Base-by-base conservation (phyloP, 2,113 vertebrate genomes). In the Crotalus viridis region DNA sequence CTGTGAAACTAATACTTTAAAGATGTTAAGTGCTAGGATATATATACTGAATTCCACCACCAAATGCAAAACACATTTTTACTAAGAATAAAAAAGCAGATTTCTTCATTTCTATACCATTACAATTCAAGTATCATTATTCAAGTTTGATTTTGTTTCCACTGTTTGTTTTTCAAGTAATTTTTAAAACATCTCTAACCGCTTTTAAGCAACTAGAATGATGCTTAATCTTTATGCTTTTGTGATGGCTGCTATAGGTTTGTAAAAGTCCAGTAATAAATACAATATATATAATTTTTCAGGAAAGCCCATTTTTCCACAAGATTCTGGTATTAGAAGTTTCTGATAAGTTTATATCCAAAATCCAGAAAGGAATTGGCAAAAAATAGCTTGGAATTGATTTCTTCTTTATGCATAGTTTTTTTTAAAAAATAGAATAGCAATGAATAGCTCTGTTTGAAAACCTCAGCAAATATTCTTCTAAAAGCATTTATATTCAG, bases 401-500 rank as follows among this genome's bases (percentile, higher is more conserved):
- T 28, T 15, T 10, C 17, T 48, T 7, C 39, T 33, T 64, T 64
- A 48, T 48, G 21, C 39, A 59, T 7, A 64, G 85, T 93, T 4
- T 19, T 9, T 51, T 46, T 0, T 0, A 39, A 22, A 85, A 22
- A 81, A 24, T 39, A 81, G 33, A 81, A 43, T n/a, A 92, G 46
- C 93, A 95, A 85, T 39, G 28, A 52, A 52, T 5, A 91, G 0
- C 51, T 85, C 6, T 8, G 19, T 6, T 46, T 90, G 51, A 81
- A 93, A 92, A 89, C 39, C 48, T 94, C 92, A 91, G 8, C 85
- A 92, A 64, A 87, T 81, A 89, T 51, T 91, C 59, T 94, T 43
- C 86, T 48, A 15, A 0, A 74, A 51, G 56, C 90, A 69, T 89
- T 94, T 39, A 92, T 86, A 93, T 90, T 26, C 91, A 93, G 21